Base-by-base conservation (phyloP, 2,888 invertebrate species). In the Epicampocera succincta region DNA sequence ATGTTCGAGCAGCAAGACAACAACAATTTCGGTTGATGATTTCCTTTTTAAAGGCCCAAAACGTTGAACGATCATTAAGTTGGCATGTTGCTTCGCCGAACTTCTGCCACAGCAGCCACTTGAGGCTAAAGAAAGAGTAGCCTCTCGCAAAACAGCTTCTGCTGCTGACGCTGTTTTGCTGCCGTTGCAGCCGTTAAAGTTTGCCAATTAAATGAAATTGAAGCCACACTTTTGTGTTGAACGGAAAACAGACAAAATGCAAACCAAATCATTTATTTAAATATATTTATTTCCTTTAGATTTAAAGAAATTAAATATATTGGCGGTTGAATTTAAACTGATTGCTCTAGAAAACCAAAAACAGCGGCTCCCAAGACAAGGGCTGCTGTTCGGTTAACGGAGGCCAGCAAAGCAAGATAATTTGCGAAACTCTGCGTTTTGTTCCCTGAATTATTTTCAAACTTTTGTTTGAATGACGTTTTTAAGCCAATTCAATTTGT, bases 81-180 rank as follows among this genome's bases (percentile, higher is more conserved):
- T 77, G 78, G 82, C 78, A 71, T 78, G 78, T 48, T 60, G 65
- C 65, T 73, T 61, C 46, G 33, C 73, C 75, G 74, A 82, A 82
- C 82, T 82, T 78, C 82, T 82, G 82, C 82, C 78, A 82, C 82
- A 82, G 82, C 82, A 82, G 82, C 82, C 65, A 69, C 13, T 63
- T 61, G 40, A 46, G 21, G 33, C 33, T n/a, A 33, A 9, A 5
- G 19, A 58, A 33, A 42, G 33, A 68, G 66, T 68, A 68, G 66
- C 54, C 40, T 56, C 38, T 25, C n/a, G n/a, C 2, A n/a, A 44
- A 72, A 61, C 77, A 71, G 82, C 77, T 74, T 74, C 80, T 71
- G 80, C 75, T 71, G 80, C 77, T 63, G 68, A 74, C 74, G 82
- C 74, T 63, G 61, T 48, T 2, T 25, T 5, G 61, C 52, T 21